These are phyloP conservation scores for Bettongia penicillata DNA, from an alignment of 2,113 vertebrate species.

Conservation along the genomic window DNA sequence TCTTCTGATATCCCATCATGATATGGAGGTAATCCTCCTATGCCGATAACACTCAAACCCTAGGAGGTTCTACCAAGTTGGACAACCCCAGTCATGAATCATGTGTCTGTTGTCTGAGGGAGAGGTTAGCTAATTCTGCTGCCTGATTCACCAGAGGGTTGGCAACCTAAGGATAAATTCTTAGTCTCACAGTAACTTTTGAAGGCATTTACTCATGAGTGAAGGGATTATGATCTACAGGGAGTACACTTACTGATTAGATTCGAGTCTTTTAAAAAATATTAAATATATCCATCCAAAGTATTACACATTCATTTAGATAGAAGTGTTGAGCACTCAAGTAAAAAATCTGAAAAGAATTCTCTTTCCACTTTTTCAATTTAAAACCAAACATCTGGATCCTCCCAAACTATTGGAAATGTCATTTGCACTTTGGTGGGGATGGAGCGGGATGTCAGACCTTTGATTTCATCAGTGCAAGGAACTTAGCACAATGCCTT, in stretches of 20 bases:
- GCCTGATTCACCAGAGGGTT: neutral
- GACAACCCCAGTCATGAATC: neutral
- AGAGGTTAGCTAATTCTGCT: neutral
- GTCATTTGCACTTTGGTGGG: neutral
- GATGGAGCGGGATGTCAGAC: neutral
- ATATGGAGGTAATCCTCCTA: neutral
- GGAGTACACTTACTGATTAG: neutral
- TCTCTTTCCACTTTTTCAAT: neutral
- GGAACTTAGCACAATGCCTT: too few species aligned
- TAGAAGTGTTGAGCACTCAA: neutral
- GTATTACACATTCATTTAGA: neutral
- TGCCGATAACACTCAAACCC: neutral
- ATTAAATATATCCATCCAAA: neutral
- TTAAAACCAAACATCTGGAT: neutral
- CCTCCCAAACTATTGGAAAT: neutral
- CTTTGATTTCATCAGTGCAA: too few species aligned
- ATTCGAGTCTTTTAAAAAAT: neutral
- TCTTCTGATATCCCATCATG: neutral
- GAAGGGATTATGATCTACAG: neutral
- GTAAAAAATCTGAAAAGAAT: neutral
- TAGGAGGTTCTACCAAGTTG: neutral
- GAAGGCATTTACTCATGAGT: neutral
- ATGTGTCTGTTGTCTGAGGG: neutral
- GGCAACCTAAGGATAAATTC: neutral
- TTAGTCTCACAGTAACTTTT: neutral